Percentiles rank a stretch among this genome's conserved stretches.
Evolutionary conservation across 2,888 invertebrate genomes (phyloP).

Genomic region (Andrena dorsata): DNA sequence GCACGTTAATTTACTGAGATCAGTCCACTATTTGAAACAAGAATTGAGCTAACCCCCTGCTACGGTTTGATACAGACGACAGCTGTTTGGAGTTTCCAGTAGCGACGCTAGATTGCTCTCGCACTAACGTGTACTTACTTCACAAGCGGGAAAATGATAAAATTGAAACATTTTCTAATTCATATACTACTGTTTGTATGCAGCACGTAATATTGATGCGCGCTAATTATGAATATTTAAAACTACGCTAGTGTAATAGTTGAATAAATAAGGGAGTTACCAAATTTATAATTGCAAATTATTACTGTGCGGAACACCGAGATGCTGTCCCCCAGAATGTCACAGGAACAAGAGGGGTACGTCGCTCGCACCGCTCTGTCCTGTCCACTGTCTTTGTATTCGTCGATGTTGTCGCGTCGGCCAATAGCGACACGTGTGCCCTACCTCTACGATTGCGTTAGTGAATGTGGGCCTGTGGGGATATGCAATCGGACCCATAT

Average conservation of each 20-base stretch:
- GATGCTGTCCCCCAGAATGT: too few relatives aligned
- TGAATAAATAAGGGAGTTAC: too few relatives aligned
- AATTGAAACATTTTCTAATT: background rate
- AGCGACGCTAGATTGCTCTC: constrained; percentile 59
- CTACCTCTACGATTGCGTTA: too few relatives aligned
- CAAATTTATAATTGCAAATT: background rate
- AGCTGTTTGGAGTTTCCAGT: constrained; percentile 75
- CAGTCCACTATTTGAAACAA: constrained; percentile 60
- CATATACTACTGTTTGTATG: background rate
- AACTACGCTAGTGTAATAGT: background rate
- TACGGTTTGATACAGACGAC: constrained; percentile 80
- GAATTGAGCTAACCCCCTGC: constrained; percentile 78
- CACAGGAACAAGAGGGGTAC: too few relatives aligned
- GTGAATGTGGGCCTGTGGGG: too few relatives aligned
- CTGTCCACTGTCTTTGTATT: too few relatives aligned
- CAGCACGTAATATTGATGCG: background rate
- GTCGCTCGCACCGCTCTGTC: too few relatives aligned
- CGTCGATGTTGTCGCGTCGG: too few relatives aligned
- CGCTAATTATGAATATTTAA: background rate
- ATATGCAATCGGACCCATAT: too few relatives aligned
- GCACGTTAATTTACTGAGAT: constrained; percentile 60
- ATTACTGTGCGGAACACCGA: background rate
- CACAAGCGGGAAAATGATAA: background rate
- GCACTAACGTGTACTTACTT: background rate
- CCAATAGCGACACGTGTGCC: too few relatives aligned